Percentiles rank a stretch among this genome's conserved stretches.
These are phyloP conservation scores for Tragelaphus oryx DNA, from an alignment of 2,797 vertebrate species.

Conservation along the genomic window DNA sequence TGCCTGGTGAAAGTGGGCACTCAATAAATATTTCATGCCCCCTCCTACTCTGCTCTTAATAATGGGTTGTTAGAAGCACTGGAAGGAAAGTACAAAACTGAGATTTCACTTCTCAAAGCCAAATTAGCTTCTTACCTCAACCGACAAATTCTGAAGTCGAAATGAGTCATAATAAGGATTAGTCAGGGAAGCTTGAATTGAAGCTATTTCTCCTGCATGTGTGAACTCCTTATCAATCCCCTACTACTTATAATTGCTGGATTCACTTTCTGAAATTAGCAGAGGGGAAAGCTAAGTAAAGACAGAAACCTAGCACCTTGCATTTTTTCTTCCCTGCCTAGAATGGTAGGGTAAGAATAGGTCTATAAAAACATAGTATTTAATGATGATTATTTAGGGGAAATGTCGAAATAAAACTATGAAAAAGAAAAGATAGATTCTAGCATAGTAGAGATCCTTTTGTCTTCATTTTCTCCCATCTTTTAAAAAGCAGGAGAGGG, in stretches of 20 bases:
- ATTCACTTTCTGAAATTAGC: slow-evolving; percentile 65
- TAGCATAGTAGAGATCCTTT: background rate
- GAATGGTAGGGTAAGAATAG: background rate
- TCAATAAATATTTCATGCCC: background rate
- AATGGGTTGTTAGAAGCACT: slow-evolving; percentile 53
- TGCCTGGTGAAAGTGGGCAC: background rate
- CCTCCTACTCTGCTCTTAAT: slow-evolving; percentile 6
- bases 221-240: slow-evolving; percentile 48
- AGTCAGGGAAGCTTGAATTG: slow-evolving; percentile 74
- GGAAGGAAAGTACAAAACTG: slow-evolving; percentile 37
- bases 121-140: slow-evolving; percentile 75
- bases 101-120: slow-evolving; percentile 69
- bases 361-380: background rate
- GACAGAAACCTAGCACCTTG: background rate
- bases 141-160: slow-evolving; percentile 72
- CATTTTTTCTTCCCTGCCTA: slow-evolving; percentile 29
- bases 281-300: slow-evolving; percentile 43
- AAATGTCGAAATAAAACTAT: background rate
- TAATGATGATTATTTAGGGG: background rate
- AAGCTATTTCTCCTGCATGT: slow-evolving; percentile 55
- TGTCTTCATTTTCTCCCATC: background rate
- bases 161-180: slow-evolving; percentile 77
- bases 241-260: slow-evolving; percentile 67
- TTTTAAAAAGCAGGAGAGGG: background rate
- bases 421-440: background rate